A percentile compares a stretch with the other conserved stretches of the same genome.
Conservation (phyloP, 2,797 vertebrate genomes). For the Carapus acus region DNA sequence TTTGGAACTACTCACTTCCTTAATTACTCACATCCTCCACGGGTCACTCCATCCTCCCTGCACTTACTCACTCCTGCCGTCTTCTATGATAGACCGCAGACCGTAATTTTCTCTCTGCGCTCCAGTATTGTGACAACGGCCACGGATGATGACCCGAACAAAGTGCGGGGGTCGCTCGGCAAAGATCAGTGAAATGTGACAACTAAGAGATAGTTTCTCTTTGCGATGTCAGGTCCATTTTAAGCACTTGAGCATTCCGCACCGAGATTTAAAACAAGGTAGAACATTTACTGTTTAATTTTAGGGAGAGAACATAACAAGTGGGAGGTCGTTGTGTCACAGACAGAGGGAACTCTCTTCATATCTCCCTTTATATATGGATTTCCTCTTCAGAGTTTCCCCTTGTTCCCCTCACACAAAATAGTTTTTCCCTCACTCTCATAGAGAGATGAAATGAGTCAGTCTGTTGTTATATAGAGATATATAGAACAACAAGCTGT, state of each 20-base stretch:
- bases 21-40: conserved; percentile 2
- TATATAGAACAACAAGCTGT: too few species aligned
- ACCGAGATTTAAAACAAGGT: conserved; percentile 41
- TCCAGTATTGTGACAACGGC: conserved; percentile 1
- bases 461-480: too few species aligned
- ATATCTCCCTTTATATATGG: too few species aligned
- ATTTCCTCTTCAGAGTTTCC: too few species aligned
- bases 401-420: too few species aligned
- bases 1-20: conserved; percentile 5
- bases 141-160: not conserved
- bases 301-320: conserved; percentile 1
- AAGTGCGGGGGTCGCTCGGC: conserved; percentile 17
- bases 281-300: too few species aligned
- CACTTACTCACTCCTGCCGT: not conserved
- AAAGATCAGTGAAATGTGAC: conserved; percentile 53
- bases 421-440: too few species aligned
- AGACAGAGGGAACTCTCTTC: too few species aligned
- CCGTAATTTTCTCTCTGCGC: not conserved
- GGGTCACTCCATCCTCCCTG: not conserved
- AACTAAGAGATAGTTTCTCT: conserved; percentile 55
- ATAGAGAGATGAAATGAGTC: too few species aligned
- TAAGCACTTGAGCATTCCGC: conserved; percentile 54
- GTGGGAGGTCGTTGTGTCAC: conserved; percentile 2
- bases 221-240: conserved; percentile 58
- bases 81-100: not conserved